A percentile compares a stretch with the other conserved stretches of the same genome.
phyloP scores from a whole-genome alignment of 37 sponge, comb jelly and placozoan species.

The Eunapius fragilis region DNA sequence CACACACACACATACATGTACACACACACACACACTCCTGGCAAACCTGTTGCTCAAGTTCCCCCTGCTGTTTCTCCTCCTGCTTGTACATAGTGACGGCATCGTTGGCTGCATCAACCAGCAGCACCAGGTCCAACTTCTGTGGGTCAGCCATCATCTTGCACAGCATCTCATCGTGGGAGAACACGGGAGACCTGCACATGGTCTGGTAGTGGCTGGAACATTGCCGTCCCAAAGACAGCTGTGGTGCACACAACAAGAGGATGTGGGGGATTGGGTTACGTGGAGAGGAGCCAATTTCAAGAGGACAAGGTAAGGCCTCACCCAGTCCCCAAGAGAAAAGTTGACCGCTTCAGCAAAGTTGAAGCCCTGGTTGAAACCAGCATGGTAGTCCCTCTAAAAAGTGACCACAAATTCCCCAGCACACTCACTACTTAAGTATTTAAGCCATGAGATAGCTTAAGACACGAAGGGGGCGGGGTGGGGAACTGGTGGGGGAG shows the following conservation, averaged over 20 bases:
- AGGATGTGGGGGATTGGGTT: background rate
- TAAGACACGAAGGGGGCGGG: background rate
- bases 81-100: slow-evolving; percentile 34
- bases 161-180: slow-evolving; percentile 94
- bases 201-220: slow-evolving; percentile 81
- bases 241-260: slow-evolving; percentile 49
- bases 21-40: background rate
- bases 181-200: slow-evolving; percentile 82
- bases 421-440: slow-evolving; percentile 80
- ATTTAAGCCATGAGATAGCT: too few species aligned
- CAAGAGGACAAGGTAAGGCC: slow-evolving; percentile 2
- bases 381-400: slow-evolving; percentile 97
- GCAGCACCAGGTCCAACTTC: slow-evolving; percentile 65
- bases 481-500: too few species aligned
- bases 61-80: slow-evolving; percentile 38
- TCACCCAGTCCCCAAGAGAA: slow-evolving; percentile 94
- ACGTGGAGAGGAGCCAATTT: background rate
- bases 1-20: slow-evolving; percentile 2
- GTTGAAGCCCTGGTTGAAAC: slow-evolving; percentile 99
- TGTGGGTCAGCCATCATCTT: slow-evolving; percentile 66
- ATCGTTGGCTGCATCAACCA: slow-evolving; percentile 54
- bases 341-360: slow-evolving; percentile 99
- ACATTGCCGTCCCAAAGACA: slow-evolving; percentile 89
- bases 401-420: slow-evolving; percentile 98
- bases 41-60: slow-evolving; percentile 47